phyloP scores from a whole-genome alignment of 2,888 invertebrate genomes.

The Drosophila buzzatii region DNA sequence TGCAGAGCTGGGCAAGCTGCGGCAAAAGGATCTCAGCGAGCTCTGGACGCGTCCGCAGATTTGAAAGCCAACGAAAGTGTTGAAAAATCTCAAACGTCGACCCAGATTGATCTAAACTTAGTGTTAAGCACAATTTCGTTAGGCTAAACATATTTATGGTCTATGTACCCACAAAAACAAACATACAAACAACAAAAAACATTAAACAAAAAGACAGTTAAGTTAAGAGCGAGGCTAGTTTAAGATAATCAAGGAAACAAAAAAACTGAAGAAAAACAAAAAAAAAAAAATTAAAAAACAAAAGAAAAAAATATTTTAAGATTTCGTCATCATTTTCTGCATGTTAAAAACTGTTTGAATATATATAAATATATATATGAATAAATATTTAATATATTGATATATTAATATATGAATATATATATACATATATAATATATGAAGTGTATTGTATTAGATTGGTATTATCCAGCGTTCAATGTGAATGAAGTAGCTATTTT shows the following conservation, averaged over 20 bases:
- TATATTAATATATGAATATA: conserved; percentile 13
- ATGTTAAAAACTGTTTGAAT: conserved; percentile 56
- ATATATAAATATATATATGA: conserved; percentile 30
- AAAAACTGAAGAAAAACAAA: not conserved
- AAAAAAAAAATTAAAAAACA: not conserved
- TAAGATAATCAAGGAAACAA: conserved; percentile 42
- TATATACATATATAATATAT: conserved; percentile 18
- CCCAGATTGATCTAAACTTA: conserved; percentile 48
- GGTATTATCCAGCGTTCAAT: conserved; percentile 65
- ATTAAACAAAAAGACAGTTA: conserved; percentile 56
- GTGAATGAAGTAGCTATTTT: conserved; percentile 62
- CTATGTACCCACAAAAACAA: conserved; percentile 5
- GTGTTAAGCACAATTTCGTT: conserved; percentile 35
- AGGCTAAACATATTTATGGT: conserved; percentile 44
- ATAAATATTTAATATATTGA: conserved; percentile 8
- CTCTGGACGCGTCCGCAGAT: conserved; percentile 83
- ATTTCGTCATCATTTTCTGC: conserved; percentile 35
- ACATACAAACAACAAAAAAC: conserved; percentile 7
- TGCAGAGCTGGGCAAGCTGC: conserved; percentile 80
- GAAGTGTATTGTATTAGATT: conserved; percentile 47
- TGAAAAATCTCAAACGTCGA: conserved; percentile 58
- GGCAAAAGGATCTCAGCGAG: conserved; percentile 81
- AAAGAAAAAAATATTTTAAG: not conserved
- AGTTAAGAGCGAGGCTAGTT: conserved; percentile 68
- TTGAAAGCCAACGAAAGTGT: conserved; percentile 66